Conservation (phyloP, 2,113 vertebrate species). For the Antechinus flavipes region DNA sequence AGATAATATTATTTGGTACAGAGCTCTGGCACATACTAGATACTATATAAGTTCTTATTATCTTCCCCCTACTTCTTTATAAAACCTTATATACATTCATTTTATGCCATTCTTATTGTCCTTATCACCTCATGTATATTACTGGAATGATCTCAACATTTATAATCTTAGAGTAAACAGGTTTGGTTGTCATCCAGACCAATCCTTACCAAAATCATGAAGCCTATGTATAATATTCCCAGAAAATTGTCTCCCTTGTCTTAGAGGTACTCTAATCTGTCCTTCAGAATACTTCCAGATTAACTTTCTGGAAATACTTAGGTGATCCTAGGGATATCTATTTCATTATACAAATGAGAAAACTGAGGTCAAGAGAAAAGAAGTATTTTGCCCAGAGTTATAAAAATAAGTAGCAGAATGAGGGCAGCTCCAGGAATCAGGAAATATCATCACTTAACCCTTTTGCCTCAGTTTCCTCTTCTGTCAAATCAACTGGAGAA, state of each 20-base stretch:
- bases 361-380: neutral
- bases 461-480: too few relatives aligned
- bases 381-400: neutral
- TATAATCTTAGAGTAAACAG: neutral
- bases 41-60: neutral
- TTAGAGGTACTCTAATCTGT: neutral
- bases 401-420: neutral
- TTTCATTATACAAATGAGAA: neutral
- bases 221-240: neutral
- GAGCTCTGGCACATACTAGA: neutral
- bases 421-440: too few relatives aligned
- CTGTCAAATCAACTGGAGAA: too few relatives aligned
- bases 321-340: neutral
- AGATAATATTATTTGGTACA: neutral
- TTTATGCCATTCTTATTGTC: neutral
- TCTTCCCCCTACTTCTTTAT: neutral
- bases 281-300: neutral
- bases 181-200: neutral
- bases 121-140: neutral
- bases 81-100: neutral
- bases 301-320: neutral
- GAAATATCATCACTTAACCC: too few relatives aligned
- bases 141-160: neutral
- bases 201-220: neutral
- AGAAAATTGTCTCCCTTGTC: neutral